A percentile compares a stretch with the other conserved stretches of the same genome.
Conservation (phyloP, 2,113 vertebrate genomes). For the Phaethon lepturus region DNA sequence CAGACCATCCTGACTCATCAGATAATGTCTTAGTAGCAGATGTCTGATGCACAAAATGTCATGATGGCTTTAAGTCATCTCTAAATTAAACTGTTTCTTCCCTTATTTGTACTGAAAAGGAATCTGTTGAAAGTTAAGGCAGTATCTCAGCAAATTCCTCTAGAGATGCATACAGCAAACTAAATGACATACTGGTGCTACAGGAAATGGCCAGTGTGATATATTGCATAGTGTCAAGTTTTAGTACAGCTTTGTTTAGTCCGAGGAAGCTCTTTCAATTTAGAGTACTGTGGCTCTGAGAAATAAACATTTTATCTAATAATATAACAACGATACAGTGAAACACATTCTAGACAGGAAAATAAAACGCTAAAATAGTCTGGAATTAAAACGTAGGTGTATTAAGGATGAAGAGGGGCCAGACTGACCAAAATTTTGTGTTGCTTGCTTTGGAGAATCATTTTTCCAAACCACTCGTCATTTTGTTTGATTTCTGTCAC, state of each 20-base stretch:
- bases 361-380: not conserved
- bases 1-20: conserved; percentile 4
- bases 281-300: not conserved
- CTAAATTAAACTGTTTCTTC: not conserved
- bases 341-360: not conserved
- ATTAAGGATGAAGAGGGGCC: not conserved
- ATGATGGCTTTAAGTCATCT: not conserved
- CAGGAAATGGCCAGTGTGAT: not conserved
- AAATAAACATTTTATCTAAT: not conserved
- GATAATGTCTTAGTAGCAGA: not conserved
- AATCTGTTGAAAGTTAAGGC: not conserved
- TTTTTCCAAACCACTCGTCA: not conserved
- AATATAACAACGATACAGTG: not conserved
- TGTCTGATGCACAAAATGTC: not conserved
- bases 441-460: not conserved
- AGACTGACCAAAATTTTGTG: not conserved
- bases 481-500: not conserved
- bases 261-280: not conserved
- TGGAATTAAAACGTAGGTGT: not conserved
- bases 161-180: not conserved
- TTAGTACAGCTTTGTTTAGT: not conserved
- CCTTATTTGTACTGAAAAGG: not conserved
- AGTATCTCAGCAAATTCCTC: not conserved
- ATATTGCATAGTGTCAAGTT: not conserved
- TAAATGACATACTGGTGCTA: not conserved